Evolutionary conservation across 1,140 invertebrate species (phyloP).

Genomic region (Colletes latitarsis): DNA sequence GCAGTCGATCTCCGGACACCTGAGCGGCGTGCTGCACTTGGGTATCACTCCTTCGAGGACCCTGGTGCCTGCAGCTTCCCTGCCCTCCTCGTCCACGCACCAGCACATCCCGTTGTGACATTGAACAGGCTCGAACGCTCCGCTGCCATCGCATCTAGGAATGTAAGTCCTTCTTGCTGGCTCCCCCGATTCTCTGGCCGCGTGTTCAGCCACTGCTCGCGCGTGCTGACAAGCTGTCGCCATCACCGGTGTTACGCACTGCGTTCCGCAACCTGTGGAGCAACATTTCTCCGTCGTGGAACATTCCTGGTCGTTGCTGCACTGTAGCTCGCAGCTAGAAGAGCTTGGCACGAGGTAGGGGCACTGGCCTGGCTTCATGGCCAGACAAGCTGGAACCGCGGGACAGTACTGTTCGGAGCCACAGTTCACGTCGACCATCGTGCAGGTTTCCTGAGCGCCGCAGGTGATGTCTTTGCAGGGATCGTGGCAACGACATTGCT

Average conservation of each 20-base stretch:
- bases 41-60: slow-evolving; percentile 73
- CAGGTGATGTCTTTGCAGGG: slow-evolving; percentile 88
- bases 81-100: slow-evolving; percentile 93
- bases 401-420: slow-evolving; percentile 89
- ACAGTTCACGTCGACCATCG: slow-evolving; percentile 91
- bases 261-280: slow-evolving; percentile 92
- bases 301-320: slow-evolving; percentile 89
- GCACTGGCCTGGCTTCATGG: slow-evolving; percentile 89
- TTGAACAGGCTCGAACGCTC: slow-evolving; percentile 89
- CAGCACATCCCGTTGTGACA: slow-evolving; percentile 92
- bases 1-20: slow-evolving; percentile 85
- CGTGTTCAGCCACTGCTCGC: slow-evolving; percentile 86
- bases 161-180: slow-evolving; percentile 88
- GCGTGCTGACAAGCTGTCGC: slow-evolving; percentile 91
- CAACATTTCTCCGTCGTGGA: slow-evolving; percentile 87
- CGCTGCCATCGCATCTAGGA: slow-evolving; percentile 89
- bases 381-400: slow-evolving; percentile 89
- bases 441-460: slow-evolving; percentile 84
- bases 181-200: slow-evolving; percentile 88
- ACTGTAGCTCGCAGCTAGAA: slow-evolving; percentile 88
- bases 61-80: slow-evolving; percentile 86
- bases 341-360: slow-evolving; percentile 90
- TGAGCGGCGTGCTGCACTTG: slow-evolving; percentile 78
- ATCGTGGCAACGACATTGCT: slow-evolving; percentile 89
- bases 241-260: slow-evolving; percentile 87